Evolutionary conservation across 2,888 invertebrate genomes (phyloP), one percentile per base, ranked within the genome.

Genomic region (Cenopis cana): DNA sequence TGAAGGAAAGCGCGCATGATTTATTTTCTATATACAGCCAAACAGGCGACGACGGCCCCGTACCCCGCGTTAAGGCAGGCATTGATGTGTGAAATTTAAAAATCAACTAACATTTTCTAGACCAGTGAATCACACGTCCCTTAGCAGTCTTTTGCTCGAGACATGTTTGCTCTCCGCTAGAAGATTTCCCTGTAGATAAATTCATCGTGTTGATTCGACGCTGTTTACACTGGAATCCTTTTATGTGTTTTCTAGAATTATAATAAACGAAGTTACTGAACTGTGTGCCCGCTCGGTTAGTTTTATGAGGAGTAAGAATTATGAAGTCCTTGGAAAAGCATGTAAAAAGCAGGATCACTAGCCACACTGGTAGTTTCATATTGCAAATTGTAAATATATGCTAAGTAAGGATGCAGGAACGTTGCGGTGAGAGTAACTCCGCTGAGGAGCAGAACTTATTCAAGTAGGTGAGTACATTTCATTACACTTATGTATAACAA

Each of bases 101-200:
- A 92, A 92, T 93, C 92, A 91, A 93, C 90, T 91, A 90, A 91
- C 89, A 89, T 91, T 91, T 91, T 93, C 91, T 87, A 87, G 83
- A 80, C 83, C 91, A 91, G 84, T 91, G 91, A 89, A 82, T 88
- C 85, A 82, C 82, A 87, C 88, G 86, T 85, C 88, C 86, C 88
- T 85, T 83, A 81, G 82, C 84, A 90, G 87, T 85, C 85, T 88
- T 88, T 86, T 84, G 83, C 85, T 82, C 81, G 79, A 84, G 84
- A 86, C 86, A 84, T 89, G 89, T 91, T 91, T 90, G 85, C 86
- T 84, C 85, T 88, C 82, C 86, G 82, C 85, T 84, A 82, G 80
- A 84, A 88, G 87, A 87, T 89, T 90, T 88, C 87, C 88, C 87
- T 88, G 86, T 83, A 86, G 86, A 87, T 89, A 89, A 88, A 89